Percentiles rank a stretch among this genome's conserved stretches.
phyloP scores from a whole-genome alignment of 2,797 vertebrate species.

The Galago senegalensis region DNA sequence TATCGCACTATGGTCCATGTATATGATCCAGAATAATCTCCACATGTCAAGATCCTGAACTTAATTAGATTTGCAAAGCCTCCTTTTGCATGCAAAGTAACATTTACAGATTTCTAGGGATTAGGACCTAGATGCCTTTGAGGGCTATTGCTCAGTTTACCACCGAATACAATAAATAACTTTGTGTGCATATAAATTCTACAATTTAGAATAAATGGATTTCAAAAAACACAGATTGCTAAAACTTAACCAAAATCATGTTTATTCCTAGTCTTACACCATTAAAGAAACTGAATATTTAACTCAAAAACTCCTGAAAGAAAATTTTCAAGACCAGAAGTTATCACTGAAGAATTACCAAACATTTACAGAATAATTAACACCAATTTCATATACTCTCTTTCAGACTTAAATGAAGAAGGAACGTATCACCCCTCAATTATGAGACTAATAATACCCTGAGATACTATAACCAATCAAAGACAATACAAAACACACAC shows the following conservation, averaged over 20 bases:
- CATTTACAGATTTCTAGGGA: background rate
- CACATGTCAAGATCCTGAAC: background rate
- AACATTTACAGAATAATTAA: background rate
- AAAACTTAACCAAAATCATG: slow-evolving; percentile 12
- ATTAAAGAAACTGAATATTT: slow-evolving; percentile 7
- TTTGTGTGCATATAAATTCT: background rate
- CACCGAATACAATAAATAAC: background rate
- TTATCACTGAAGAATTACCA: background rate
- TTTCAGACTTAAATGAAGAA: background rate
- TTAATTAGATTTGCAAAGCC: background rate
- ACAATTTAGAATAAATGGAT: background rate
- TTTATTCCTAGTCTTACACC: background rate
- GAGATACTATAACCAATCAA: background rate
- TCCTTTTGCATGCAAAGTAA: background rate
- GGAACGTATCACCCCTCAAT: background rate
- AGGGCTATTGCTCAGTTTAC: background rate
- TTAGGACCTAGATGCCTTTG: background rate
- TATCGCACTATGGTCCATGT: background rate
- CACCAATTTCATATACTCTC: background rate
- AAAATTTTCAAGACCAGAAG: background rate
- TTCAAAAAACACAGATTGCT: background rate
- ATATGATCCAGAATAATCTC: background rate
- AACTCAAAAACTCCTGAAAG: background rate
- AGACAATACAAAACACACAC: background rate
- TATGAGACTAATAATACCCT: background rate